Conservation (phyloP, 2,113 vertebrate species). For the Scytalopus superciliaris region DNA sequence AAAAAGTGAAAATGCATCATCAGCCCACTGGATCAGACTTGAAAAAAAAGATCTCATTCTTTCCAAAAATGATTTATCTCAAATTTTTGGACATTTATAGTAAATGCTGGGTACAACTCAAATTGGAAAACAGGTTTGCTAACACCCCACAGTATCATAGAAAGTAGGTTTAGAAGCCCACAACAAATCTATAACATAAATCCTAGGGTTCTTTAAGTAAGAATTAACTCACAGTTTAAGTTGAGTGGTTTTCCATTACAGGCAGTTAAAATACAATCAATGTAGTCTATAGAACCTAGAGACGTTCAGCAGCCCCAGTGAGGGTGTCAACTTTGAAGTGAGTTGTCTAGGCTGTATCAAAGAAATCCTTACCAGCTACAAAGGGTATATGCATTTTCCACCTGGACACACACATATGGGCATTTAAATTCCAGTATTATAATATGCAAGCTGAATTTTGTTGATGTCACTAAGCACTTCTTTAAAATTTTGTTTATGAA, state of each 20-base stretch:
- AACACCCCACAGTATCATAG: background rate
- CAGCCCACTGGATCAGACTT: background rate
- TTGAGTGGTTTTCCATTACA: background rate
- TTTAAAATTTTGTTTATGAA: background rate
- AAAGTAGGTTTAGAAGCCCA: background rate
- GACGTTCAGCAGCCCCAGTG: background rate
- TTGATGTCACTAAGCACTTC: background rate
- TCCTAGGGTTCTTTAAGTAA: background rate
- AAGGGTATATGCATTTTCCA: background rate
- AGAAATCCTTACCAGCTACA: background rate
- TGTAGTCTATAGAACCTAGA: background rate
- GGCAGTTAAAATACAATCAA: background rate
- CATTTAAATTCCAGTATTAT: background rate
- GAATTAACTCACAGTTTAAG: background rate
- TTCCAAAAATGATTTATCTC: background rate
- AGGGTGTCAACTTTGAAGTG: accelerated
- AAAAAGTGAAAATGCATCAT: background rate
- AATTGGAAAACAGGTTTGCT: background rate
- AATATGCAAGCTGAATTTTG: background rate
- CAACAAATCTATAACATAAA: background rate
- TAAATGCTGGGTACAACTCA: background rate
- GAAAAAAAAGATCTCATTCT: background rate
- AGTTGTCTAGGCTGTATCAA: background rate
- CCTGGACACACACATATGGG: background rate
- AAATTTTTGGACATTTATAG: background rate